Conservation (phyloP, 2,888 invertebrate genomes). For the Agrochola lota region DNA sequence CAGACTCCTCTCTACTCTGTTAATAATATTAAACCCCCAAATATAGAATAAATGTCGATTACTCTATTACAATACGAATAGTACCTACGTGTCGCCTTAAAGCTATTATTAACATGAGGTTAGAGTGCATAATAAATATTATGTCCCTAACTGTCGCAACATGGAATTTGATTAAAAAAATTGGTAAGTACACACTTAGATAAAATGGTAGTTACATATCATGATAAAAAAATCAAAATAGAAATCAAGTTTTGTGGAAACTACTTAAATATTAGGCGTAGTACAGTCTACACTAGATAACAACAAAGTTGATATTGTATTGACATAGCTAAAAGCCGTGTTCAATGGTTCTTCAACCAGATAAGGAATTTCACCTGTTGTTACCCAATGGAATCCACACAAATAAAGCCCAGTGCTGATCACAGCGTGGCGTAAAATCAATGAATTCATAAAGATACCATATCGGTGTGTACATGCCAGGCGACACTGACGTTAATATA, state of each 20-base stretch:
- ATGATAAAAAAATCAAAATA: slow-evolving; percentile 46
- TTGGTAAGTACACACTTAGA: slow-evolving; percentile 32
- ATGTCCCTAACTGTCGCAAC: slow-evolving; percentile 24
- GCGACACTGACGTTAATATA: slow-evolving; percentile 77
- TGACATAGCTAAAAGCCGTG: slow-evolving; percentile 76
- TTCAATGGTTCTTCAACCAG: slow-evolving; percentile 65
- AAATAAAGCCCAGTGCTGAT: slow-evolving; percentile 50
- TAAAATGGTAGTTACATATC: slow-evolving; percentile 40
- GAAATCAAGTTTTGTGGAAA: slow-evolving; percentile 48
- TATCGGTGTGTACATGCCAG: slow-evolving; percentile 74
- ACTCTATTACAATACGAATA: not conserved
- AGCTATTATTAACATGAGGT: slow-evolving; percentile 3
- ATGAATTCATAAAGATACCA: slow-evolving; percentile 77
- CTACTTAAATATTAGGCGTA: slow-evolving; percentile 43
- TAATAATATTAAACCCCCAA: not conserved
- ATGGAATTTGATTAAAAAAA: slow-evolving; percentile 36
- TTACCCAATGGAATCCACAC: slow-evolving; percentile 49
- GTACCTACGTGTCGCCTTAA: not conserved
- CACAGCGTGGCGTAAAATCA: slow-evolving; percentile 73
- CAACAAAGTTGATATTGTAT: slow-evolving; percentile 61
- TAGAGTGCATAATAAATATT: not conserved
- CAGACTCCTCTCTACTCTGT: not conserved
- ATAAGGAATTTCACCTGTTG: slow-evolving; percentile 70
- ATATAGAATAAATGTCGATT: not conserved
- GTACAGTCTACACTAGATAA: slow-evolving; percentile 44